Evolutionary conservation across 2,113 vertebrate species (phyloP).

Genomic region (Echinops telfairi): DNA sequence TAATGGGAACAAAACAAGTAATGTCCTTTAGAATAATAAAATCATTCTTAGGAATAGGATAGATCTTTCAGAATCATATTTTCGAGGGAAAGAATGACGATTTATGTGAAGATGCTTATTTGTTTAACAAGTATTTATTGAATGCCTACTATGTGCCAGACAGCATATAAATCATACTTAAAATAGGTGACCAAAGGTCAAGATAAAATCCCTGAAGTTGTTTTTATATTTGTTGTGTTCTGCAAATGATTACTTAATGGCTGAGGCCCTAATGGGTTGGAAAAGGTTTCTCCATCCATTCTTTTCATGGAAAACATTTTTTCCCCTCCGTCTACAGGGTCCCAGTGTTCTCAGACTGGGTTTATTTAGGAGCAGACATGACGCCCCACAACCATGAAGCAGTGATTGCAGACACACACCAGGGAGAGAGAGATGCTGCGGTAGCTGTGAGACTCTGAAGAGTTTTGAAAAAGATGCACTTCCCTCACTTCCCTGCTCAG

Average conservation of each 20-base stretch:
- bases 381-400: not conserved
- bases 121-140: slow-evolving; percentile 28
- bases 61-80: slow-evolving; percentile 56
- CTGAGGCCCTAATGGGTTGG: not conserved
- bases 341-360: not conserved
- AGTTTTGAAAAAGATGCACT: not conserved
- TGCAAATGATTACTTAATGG: not conserved
- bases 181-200: not conserved
- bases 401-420: not conserved
- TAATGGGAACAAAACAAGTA: slow-evolving; percentile 51
- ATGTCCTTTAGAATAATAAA: slow-evolving; percentile 56
- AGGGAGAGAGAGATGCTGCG: accelerated
- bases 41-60: not conserved
- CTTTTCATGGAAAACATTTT: not conserved
- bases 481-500: not conserved
- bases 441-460: not conserved
- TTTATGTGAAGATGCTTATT: slow-evolving; percentile 45
- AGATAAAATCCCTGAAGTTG: not conserved
- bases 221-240: not conserved
- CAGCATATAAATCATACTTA: not conserved
- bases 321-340: not conserved
- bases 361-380: not conserved
- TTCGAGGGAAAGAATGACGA: slow-evolving; percentile 52
- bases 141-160: not conserved
- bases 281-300: not conserved